These are phyloP conservation scores for Polyommatus iphigenia DNA, from an alignment of 2,888 invertebrate genomes.

Conservation along the genomic window DNA sequence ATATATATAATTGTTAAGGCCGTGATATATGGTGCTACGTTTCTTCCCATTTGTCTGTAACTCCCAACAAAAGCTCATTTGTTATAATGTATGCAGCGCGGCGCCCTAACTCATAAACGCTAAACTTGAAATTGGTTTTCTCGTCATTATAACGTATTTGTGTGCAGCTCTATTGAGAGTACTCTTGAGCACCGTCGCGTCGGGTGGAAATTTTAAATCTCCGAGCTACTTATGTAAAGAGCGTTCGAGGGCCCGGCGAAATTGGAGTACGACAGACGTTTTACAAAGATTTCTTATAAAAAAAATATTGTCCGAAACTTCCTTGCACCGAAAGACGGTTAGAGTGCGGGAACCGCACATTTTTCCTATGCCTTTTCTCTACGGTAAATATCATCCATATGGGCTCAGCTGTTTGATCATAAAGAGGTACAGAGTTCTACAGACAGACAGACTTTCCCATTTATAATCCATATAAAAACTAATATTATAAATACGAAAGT, in stretches of 20 bases:
- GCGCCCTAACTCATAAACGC: conserved; percentile 12
- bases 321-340: too few species aligned
- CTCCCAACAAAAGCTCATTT: conserved; percentile 23
- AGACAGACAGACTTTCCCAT: too few species aligned
- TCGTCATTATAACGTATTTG: conserved; percentile 19
- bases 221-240: conserved; percentile 17
- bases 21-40: conserved; percentile 10
- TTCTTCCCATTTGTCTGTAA: conserved; percentile 16
- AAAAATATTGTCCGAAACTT: too few species aligned
- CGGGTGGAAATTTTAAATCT: conserved; percentile 15
- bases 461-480: too few species aligned
- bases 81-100: conserved; percentile 13
- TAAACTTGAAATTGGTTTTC: conserved; percentile 25
- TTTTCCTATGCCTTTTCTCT: too few species aligned
- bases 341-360: too few species aligned
- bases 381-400: too few species aligned
- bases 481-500: too few species aligned
- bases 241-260: neutral
- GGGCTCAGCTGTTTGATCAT: too few species aligned
- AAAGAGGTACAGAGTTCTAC: too few species aligned
- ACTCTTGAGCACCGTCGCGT: neutral
- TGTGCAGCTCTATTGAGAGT: conserved; percentile 2
- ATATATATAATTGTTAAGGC: conserved; percentile 18
- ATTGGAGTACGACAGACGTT: neutral
- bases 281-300: neutral